Evolutionary conservation across 2,797 vertebrate genomes (phyloP).

Genomic region (Corythornis leucogaster): DNA sequence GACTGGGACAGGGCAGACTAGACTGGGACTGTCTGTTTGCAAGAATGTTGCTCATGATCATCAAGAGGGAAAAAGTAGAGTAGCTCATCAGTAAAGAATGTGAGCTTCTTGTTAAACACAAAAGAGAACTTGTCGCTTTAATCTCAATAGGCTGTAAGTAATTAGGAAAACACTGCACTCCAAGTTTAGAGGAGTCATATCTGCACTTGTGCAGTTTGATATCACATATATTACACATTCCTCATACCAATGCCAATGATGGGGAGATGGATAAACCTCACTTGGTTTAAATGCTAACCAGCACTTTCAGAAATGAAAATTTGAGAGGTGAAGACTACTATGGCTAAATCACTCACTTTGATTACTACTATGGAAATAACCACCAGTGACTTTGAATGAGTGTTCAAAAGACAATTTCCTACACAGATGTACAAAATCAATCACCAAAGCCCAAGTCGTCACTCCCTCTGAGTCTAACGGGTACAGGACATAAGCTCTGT

Average conservation of each 20-base stretch:
- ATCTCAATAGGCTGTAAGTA: conserved; percentile 59
- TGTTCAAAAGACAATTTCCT: neutral
- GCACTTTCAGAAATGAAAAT: neutral
- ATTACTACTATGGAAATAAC: neutral
- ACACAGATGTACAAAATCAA: neutral
- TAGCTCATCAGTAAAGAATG: conserved; percentile 70
- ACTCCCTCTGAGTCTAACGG: neutral
- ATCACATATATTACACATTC: neutral
- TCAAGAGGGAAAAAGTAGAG: conserved; percentile 20
- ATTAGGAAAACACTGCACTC: conserved; percentile 54
- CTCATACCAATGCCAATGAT: conserved; percentile 17
- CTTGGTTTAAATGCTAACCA: neutral
- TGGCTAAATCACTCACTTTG: neutral
- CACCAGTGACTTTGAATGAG: rapidly evolving
- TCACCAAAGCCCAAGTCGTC: neutral
- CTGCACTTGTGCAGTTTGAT: neutral
- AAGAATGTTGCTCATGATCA: conserved; percentile 1
- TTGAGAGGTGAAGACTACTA: neutral
- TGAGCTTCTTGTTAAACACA: conserved; percentile 62
- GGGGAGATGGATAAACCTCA: conserved; percentile 16
- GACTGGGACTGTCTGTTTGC: neutral
- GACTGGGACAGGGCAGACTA: neutral
- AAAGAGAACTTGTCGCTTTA: conserved; percentile 61
- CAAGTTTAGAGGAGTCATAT: conserved; percentile 9
- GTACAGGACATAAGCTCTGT: neutral